Base-by-base conservation (phyloP, 2,888 invertebrate species). In the Mylabris sibirica region DNA sequence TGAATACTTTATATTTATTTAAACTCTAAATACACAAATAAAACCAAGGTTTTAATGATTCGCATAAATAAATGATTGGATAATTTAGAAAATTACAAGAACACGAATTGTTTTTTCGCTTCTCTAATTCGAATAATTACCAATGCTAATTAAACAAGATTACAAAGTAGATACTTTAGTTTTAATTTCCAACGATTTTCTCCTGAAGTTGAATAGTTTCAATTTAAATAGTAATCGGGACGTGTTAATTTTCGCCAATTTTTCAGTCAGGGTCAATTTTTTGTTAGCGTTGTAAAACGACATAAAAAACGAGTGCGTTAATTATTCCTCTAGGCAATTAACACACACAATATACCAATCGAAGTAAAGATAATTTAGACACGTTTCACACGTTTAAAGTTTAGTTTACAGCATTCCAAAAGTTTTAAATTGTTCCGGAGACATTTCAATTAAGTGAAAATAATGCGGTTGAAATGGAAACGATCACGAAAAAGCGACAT, bases 151-250 rank as follows among this genome's bases (percentile, higher is more conserved):
- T 20, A 20, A 49, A 17, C 8, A 9, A 12, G 8, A 35, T n/a
- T n/a, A 41, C n/a, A 3, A 35, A 38, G 60, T 9, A 30, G 26
- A 60, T 26, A 60, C 26, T 60, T 60, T 60, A 26, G 8, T 17
- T 24, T 17, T 11, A 26, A 30, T 60, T 59, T 20, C 14, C 17
- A 30, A 22, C 59, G 26, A 60, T 60, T 60, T 60, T 60, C 60
- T 14, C 34, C 11, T 49, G 20, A 38, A 60, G 34, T 1, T 2
- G 14, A 49, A 8, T 20, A 20, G 44, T 49, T 49, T 1, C 41
- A 41, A 41, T 41, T 41, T 41, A 41, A 41, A 12, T n/a, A 3
- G 41, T 14, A 41, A 41, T 41, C 41, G 41, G 41, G 41, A 41
- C 41, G 41, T 41, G 12, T 12, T 41, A 41, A 41, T 41, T 14